phyloP scores from a whole-genome alignment of 1,140 invertebrate species.

The Pararge aegeria region DNA sequence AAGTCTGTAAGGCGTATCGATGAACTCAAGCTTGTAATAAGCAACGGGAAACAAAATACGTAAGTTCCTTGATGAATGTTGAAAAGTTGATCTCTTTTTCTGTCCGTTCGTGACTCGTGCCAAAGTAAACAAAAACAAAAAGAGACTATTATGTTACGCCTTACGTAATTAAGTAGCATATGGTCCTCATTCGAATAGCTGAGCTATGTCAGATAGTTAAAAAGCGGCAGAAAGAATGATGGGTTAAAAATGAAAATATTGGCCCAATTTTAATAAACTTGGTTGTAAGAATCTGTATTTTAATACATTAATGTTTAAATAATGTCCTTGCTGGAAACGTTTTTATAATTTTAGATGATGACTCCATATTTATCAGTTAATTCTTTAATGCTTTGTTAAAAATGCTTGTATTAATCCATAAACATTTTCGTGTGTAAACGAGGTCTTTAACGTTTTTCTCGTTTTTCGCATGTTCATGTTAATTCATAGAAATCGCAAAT shows the following conservation, averaged over 20 bases:
- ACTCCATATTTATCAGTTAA: too few relatives aligned
- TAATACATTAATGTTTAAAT: too few relatives aligned
- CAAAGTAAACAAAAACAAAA: constrained; percentile 48
- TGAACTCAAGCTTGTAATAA: neutral
- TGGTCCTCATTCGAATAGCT: constrained; percentile 37
- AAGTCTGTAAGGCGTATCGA: neutral
- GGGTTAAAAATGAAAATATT: constrained; percentile 8
- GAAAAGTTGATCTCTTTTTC: constrained; percentile 34
- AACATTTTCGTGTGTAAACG: too few relatives aligned
- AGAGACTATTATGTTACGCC: constrained; percentile 36
- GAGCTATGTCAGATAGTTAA: constrained; percentile 25
- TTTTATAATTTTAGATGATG: too few relatives aligned
- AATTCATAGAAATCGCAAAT: neutral
- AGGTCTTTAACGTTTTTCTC: neutral
- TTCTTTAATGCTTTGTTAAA: too few relatives aligned
- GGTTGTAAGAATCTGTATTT: too few relatives aligned
- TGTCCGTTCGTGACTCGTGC: constrained; percentile 36
- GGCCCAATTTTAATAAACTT: neutral
- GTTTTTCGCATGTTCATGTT: neutral
- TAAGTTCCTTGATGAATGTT: constrained; percentile 32
- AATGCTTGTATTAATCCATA: too few relatives aligned
- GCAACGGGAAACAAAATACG: constrained; percentile 10
- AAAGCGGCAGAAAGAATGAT: constrained; percentile 23
- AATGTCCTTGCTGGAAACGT: too few relatives aligned
- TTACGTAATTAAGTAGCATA: constrained; percentile 50